A percentile compares a stretch with the other conserved stretches of the same genome.
These are phyloP conservation scores for Sorex fumeus DNA, from an alignment of 2,113 vertebrate species.

Conservation along the genomic window DNA sequence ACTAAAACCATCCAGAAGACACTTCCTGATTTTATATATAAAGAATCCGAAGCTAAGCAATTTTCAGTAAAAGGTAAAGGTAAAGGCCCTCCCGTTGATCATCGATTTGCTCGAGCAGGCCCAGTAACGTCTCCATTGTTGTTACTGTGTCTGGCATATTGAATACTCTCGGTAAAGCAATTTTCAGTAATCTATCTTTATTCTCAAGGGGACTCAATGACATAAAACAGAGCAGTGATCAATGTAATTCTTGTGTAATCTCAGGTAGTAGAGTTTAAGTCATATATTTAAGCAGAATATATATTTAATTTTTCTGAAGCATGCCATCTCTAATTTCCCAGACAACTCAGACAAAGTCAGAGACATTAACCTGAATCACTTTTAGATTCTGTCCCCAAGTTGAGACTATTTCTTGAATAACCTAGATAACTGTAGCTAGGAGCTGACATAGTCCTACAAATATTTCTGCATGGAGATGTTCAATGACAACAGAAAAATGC, in stretches of 20 bases:
- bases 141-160: too few species aligned
- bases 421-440: slow-evolving; percentile 30
- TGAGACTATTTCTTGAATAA: slow-evolving; percentile 24
- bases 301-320: slow-evolving; percentile 51
- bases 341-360: slow-evolving; percentile 19
- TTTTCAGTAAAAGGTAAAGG: too few species aligned
- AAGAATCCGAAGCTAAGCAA: slow-evolving; percentile 38
- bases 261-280: slow-evolving; percentile 42
- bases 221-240: not conserved
- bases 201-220: slow-evolving; percentile 4
- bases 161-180: too few species aligned
- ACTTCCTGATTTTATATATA: not conserved
- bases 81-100: too few species aligned
- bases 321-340: not conserved
- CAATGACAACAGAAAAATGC: not conserved
- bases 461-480: slow-evolving; percentile 17
- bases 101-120: too few species aligned
- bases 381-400: not conserved
- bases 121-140: too few species aligned
- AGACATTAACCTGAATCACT: slow-evolving; percentile 3
- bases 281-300: slow-evolving; percentile 6
- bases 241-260: not conserved
- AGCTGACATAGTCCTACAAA: not conserved
- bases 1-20: not conserved
- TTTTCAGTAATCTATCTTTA: not conserved